Evolutionary conservation across 2,888 invertebrate species (phyloP).

Genomic region (Bugula neritina): DNA sequence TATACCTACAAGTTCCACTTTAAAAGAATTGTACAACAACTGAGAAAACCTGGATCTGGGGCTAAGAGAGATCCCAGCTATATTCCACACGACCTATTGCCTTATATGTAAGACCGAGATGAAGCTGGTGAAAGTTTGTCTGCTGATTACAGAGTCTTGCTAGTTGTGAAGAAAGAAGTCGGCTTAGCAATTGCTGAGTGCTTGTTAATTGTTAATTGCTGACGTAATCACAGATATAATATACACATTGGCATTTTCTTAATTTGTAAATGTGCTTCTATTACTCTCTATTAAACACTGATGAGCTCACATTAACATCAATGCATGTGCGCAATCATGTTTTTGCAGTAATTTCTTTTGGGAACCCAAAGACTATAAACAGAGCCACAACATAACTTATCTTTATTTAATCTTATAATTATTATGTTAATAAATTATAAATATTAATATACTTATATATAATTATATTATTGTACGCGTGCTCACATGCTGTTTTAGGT

Average conservation of each 20-base stretch:
- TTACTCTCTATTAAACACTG: too few species aligned
- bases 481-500: background rate
- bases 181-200: too few species aligned
- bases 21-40: slow-evolving; percentile 24
- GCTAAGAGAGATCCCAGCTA: slow-evolving; percentile 11
- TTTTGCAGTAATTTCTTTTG: background rate
- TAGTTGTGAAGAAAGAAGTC: too few species aligned
- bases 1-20: slow-evolving; percentile 45
- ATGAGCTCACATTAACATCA: too few species aligned
- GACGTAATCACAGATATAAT: background rate
- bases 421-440: background rate
- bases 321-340: too few species aligned
- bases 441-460: background rate
- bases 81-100: slow-evolving; percentile 24
- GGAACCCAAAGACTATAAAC: background rate
- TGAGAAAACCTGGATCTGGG: slow-evolving; percentile 10
- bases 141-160: too few species aligned
- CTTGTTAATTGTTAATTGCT: background rate
- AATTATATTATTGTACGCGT: background rate
- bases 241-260: background rate
- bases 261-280: too few species aligned
- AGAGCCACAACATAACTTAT: background rate
- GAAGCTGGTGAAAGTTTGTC: too few species aligned
- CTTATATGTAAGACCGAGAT: background rate
- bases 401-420: background rate